Conservation (phyloP, 2,888 invertebrate species). For the Junonia oenone region DNA sequence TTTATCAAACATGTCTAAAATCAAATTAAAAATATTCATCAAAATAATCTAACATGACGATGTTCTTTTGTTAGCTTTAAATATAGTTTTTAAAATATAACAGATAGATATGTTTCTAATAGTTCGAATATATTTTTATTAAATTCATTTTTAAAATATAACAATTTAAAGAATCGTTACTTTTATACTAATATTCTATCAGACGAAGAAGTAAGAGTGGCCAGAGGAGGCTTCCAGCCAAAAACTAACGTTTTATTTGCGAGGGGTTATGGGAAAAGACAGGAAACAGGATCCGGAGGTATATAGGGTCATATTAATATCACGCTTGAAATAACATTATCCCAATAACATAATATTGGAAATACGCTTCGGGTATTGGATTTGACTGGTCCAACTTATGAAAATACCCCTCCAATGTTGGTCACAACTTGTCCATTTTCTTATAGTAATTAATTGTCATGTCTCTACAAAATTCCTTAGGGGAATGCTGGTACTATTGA, state of each 20-base stretch:
- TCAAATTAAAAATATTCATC: too few species aligned
- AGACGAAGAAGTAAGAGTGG: conserved; percentile 49
- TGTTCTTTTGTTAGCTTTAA: too few species aligned
- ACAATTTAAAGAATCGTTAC: not conserved
- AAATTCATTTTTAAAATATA: too few species aligned
- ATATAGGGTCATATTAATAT: conserved; percentile 1
- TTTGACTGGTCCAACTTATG: not conserved
- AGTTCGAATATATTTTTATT: too few species aligned
- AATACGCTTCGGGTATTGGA: conserved; percentile 1
- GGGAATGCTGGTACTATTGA: conserved; percentile 16
- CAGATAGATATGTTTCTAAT: too few species aligned
- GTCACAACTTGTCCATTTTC: not conserved
- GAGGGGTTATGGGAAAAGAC: conserved; percentile 51
- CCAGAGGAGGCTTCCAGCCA: conserved; percentile 54
- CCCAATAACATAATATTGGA: conserved; percentile 9
- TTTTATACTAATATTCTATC: not conserved
- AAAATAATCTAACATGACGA: too few species aligned
- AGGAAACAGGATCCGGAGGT: conserved; percentile 26
- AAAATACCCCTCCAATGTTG: conserved; percentile 2
- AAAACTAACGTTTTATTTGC: conserved; percentile 58
- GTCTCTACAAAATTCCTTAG: conserved; percentile 29
- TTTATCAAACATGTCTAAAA: too few species aligned
- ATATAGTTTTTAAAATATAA: too few species aligned
- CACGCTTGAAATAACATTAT: conserved; percentile 8
- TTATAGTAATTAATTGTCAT: conserved; percentile 14